Evolutionary conservation across 2,797 vertebrate species (phyloP).

Genomic region (Setipinna tenuifilis): DNA sequence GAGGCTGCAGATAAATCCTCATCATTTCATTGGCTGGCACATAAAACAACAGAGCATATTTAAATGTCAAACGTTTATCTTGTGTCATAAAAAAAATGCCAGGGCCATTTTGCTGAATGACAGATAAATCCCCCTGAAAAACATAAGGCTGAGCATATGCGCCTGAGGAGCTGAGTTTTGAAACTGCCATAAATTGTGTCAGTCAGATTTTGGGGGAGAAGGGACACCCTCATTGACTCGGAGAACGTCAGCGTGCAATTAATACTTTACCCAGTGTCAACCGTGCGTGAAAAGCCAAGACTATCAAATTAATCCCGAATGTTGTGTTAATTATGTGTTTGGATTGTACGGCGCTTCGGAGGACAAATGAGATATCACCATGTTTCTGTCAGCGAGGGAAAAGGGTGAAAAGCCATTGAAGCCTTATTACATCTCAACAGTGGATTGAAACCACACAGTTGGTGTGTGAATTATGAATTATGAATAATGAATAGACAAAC

Average conservation of each 20-base stretch:
- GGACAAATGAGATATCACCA: conserved; percentile 21
- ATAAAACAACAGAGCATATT: not conserved
- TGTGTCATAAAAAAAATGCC: conserved; percentile 1
- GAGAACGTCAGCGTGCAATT: not conserved
- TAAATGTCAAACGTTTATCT: conserved; percentile 20
- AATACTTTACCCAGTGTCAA: conserved; percentile 21
- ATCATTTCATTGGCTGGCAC: not conserved
- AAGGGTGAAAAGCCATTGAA: conserved; percentile 24
- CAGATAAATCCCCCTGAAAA: not conserved
- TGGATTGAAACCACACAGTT: conserved; percentile 25
- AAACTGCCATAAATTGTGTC: not conserved
- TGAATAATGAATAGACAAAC: conserved; percentile 26
- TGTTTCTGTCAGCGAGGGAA: conserved; percentile 22
- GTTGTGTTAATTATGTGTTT: conserved; percentile 27
- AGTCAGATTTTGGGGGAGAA: not conserved
- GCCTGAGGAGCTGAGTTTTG: not conserved
- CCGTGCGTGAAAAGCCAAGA: conserved; percentile 22
- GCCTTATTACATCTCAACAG: conserved; percentile 15
- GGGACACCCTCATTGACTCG: not conserved
- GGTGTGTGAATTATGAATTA: conserved; percentile 19
- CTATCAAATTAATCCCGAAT: conserved; percentile 22
- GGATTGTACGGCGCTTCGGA: conserved; percentile 2
- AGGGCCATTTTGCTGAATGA: not conserved
- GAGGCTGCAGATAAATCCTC: not conserved
- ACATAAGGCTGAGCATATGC: not conserved